Conservation (phyloP, 2,113 vertebrate species). For the Petaurus breviceps region DNA sequence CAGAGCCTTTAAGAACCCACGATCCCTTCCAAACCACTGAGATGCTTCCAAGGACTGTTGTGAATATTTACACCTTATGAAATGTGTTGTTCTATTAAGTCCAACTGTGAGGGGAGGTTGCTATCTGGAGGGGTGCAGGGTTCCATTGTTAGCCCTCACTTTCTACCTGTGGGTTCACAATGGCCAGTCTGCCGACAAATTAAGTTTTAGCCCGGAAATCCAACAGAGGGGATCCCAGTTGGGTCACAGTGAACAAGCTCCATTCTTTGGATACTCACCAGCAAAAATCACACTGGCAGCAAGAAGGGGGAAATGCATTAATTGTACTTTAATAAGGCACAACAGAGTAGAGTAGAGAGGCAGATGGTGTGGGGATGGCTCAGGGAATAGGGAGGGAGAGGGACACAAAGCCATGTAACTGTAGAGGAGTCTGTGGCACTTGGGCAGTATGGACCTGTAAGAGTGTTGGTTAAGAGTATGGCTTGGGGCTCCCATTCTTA, state of each 20-base stretch:
- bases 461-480: too few relatives aligned
- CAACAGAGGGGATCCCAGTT: background rate
- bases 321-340: background rate
- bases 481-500: background rate
- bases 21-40: background rate
- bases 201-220: background rate
- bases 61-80: background rate
- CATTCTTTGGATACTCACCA: background rate
- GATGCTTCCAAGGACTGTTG: background rate
- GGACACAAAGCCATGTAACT: background rate
- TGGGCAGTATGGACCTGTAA: background rate
- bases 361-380: background rate
- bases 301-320: background rate
- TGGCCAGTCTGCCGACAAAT: background rate
- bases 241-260: background rate
- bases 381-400: background rate
- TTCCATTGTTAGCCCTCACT: background rate
- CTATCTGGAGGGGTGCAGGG: background rate
- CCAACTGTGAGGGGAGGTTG: background rate
- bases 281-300: background rate
- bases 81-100: background rate
- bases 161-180: background rate
- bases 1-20: background rate
- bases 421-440: background rate
- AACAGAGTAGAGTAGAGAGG: background rate